Conservation (phyloP, 2,888 invertebrate species). For the Myathropa florea region DNA sequence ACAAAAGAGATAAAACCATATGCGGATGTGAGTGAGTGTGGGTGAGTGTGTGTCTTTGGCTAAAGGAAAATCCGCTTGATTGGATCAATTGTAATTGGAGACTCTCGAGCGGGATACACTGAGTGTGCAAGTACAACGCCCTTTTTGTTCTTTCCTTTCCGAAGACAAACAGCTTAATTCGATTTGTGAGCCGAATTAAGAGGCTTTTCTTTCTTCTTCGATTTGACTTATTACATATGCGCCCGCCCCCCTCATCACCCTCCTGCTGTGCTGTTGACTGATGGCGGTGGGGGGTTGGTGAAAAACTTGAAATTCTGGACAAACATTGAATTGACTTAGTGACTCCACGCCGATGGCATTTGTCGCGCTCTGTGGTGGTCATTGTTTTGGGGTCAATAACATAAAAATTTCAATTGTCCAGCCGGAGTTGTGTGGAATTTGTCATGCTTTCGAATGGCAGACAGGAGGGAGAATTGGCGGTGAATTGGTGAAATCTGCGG, state of each 20-base stretch:
- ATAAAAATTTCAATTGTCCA: not conserved
- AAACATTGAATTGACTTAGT: constrained; percentile 63
- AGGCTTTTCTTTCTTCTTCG: constrained; percentile 1
- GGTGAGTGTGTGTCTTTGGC: not conserved
- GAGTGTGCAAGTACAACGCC: constrained; percentile 1
- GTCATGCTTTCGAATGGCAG: not conserved
- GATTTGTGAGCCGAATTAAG: constrained; percentile 37
- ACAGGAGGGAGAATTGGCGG: not conserved
- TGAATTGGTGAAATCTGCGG: not conserved
- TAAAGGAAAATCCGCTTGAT: constrained; percentile 57
- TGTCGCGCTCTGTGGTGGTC: no score
- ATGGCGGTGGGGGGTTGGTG: not conserved
- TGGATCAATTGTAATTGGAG: constrained; percentile 69
- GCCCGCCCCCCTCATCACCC: no score
- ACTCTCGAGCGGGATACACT: not conserved
- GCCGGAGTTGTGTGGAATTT: not conserved
- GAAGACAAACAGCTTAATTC: constrained; percentile 38
- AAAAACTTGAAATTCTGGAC: constrained; percentile 45
- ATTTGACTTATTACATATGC: constrained; percentile 61
- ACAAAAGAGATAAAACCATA: not conserved
- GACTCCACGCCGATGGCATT: constrained; percentile 52
- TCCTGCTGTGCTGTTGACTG: not conserved
- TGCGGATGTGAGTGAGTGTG: not conserved
- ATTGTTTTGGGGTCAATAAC: constrained; percentile 23
- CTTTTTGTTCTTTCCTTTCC: not conserved